These are phyloP conservation scores for Stegastes partitus DNA, from an alignment of 2,113 vertebrate species.

Conservation along the genomic window DNA sequence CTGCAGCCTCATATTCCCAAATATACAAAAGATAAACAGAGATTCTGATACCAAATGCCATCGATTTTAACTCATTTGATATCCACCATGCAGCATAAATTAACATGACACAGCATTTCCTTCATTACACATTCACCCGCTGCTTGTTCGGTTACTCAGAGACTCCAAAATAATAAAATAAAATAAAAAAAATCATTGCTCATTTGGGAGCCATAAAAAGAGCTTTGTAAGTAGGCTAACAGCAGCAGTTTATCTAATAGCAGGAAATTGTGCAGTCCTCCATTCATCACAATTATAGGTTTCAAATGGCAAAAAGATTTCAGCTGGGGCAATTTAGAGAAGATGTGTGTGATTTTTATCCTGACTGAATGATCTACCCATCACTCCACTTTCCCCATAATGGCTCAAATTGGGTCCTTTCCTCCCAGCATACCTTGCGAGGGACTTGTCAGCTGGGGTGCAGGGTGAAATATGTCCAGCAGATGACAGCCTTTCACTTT, in stretches of 20 bases:
- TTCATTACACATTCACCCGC: not conserved
- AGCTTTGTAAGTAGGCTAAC: not conserved
- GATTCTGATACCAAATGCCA: too few relatives aligned
- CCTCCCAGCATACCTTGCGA: conserved; percentile 43
- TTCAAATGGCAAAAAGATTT: conserved; percentile 37
- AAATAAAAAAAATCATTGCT: not conserved
- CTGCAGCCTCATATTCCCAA: too few relatives aligned
- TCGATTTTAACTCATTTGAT: not conserved
- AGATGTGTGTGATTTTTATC: conserved; percentile 31
- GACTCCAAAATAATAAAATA: conserved; percentile 1
- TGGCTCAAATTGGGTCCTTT: conserved; percentile 24
- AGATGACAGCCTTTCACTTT: conserved; percentile 77
- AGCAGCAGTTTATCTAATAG: conserved; percentile 23
- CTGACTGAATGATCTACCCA: conserved; percentile 16
- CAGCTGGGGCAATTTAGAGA: conserved; percentile 32
- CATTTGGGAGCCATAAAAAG: conserved; percentile 18
- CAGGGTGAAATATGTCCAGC: conserved; percentile 48
- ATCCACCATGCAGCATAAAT: not conserved
- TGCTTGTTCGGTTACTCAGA: conserved; percentile 12
- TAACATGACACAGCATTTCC: not conserved
- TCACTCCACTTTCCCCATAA: conserved; percentile 30
- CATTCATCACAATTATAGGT: conserved; percentile 45
- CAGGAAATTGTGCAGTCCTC: conserved; percentile 13
- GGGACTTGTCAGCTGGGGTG: conserved; percentile 9
- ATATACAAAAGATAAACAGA: too few relatives aligned